Base-by-base conservation (phyloP, 1,140 invertebrate genomes). In the Plutomurus gul region DNA sequence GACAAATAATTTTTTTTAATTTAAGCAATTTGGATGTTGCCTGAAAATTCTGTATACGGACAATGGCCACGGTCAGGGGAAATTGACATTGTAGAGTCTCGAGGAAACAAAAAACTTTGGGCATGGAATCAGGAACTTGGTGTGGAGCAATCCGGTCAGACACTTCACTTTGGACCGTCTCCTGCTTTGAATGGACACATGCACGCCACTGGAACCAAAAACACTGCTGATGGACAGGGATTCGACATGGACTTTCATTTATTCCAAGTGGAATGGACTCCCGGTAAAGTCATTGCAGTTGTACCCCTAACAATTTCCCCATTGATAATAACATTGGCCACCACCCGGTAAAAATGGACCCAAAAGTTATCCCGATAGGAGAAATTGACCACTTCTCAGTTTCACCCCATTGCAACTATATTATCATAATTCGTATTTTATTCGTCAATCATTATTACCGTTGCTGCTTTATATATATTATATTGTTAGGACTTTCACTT, bases 111-210 rank as follows among this genome's bases (percentile, higher is more conserved):
- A 5, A 39, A 71, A 8, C 46, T 80, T 5, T 4, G 36, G 49
- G 39, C 82, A 7, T 87, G 88, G 43, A 89, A 89, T 7, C 80
- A 85, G 0, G 88, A 90, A 79, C 89, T 91, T 80, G 91, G 91
- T 2, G 86, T 87, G 0, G 88, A 91, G 74, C 88, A 88, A 79
- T 85, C 89, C 0, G 88, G 87, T 1, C 88, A 89, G 4, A 91
- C 91, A 0, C 85, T 92, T 8, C 91, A 92, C 43, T 80, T 84
- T 92, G 76, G 91, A 11, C 90, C 91, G 3, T 88, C 88, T 76
- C 86, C 85, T 27, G 86, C 81, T 11, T 84, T 87, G 13, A 90
- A 92, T 84, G 87, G 85, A 13, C 90, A 88, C 86, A 84, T 86
- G n/a, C 85, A 84, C 37, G 88, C 90, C 2, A 87, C 89, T 85